Base-by-base conservation (phyloP, 2,797 vertebrate species). In the Falco berigora region DNA sequence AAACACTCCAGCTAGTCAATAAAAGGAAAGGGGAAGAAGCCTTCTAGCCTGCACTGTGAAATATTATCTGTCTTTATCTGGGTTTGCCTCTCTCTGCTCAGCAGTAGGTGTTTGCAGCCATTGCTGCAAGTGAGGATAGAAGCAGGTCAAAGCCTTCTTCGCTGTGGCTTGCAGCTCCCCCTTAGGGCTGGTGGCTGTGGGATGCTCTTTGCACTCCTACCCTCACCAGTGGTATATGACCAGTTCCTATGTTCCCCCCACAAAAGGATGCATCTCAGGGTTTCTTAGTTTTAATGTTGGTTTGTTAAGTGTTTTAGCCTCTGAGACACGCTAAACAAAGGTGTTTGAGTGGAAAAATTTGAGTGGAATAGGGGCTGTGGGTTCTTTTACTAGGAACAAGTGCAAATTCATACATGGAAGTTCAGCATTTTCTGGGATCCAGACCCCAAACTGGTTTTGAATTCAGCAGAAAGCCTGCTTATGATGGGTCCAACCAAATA, bases 31-130 rank as follows among this genome's bases (percentile, higher is more conserved):
- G 11, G 38, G 11, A 17, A 61, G 66, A 56, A 4, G 3, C 10
- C 42, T 63, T 38, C 44, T 47, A 72, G 14, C 24, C n/a, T 49
- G 46, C 23, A 10, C 28, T 74, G 23, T 44, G 52, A 40, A 92
- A 53, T 28, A 12, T 4, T 55, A 4, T n/a, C n/a, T 79, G 12
- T 47, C 40, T 21, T 74, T 58, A 42, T 6, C 24, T 0, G 0
- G 10, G 17, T 32, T 63, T 52, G 7, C 12, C 4, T 75, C 40
- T 84, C 50, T 53, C 44, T 85, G 56, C 27, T 64, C 72, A 58
- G 36, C 25, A 52, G 21, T 40, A 58, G 67, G 4, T 68, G 32
- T 44, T 92, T 82, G 53, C n/a, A 90, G 34, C 22, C 44, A 25
- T 10, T 52, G 55, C 61, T 77, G 38, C 25, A 72, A 73, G 16